Evolutionary conservation across 2,113 vertebrate genomes (phyloP).

Genomic region (Ammodytes dubius): DNA sequence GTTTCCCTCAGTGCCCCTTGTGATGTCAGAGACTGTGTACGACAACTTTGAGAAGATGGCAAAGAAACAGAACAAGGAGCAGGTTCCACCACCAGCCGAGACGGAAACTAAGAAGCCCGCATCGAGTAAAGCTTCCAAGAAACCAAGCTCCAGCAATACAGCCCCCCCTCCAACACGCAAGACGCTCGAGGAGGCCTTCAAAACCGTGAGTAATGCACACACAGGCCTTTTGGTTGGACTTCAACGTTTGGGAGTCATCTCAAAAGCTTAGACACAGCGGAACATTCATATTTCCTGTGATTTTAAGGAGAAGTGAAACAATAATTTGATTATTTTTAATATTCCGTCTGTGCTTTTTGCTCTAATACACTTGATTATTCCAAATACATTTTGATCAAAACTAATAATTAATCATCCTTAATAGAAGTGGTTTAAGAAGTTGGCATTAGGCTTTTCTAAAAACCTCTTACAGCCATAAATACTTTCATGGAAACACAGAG

Average conservation of each 20-base stretch:
- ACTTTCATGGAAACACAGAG: not conserved
- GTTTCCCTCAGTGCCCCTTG: constrained; percentile 80
- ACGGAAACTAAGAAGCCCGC: constrained; percentile 79
- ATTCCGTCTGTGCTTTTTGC: not conserved
- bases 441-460: not conserved
- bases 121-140: constrained; percentile 77
- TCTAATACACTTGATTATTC: not conserved
- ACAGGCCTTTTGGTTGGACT: not conserved
- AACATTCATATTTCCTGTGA: not conserved
- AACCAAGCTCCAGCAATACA: constrained; percentile 48
- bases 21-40: constrained; percentile 86
- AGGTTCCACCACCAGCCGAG: constrained; percentile 89
- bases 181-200: constrained; percentile 91
- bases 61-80: constrained; percentile 94
- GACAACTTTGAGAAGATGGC: constrained; percentile 89
- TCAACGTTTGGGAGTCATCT: too few relatives aligned
- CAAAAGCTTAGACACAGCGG: not conserved
- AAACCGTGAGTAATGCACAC: constrained; percentile 86
- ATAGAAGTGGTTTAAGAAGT: not conserved
- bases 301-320: not conserved
- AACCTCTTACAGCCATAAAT: not conserved
- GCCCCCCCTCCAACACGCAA: constrained; percentile 72
- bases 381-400: not conserved
- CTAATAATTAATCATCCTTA: too few relatives aligned
- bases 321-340: not conserved